phyloP scores from a whole-genome alignment of 2,113 vertebrate species.

The Corythornis cristatus region DNA sequence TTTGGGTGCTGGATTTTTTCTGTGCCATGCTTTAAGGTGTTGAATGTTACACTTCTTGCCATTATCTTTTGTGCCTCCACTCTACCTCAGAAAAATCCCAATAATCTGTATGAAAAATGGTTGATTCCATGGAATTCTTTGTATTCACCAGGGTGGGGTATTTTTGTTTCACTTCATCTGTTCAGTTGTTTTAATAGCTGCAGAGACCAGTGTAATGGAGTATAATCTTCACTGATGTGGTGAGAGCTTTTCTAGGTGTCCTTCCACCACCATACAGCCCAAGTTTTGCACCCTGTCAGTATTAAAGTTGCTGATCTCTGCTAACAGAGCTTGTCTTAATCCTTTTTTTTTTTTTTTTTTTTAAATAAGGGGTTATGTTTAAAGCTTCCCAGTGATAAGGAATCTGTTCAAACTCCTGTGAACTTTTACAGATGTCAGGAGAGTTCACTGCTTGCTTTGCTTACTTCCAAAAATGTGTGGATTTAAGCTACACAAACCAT shows the following conservation, averaged over 20 bases:
- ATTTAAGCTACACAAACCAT: conserved; percentile 37
- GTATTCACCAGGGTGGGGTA: not conserved
- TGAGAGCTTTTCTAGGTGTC: not conserved
- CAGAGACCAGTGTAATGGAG: not conserved
- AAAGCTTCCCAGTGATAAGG: not conserved
- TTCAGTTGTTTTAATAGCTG: not conserved
- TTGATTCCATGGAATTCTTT: not conserved
- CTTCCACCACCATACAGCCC: not conserved
- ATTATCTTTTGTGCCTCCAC: not conserved
- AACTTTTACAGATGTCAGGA: conserved; percentile 40
- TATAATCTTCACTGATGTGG: not conserved
- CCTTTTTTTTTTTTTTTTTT: conserved; percentile 10
- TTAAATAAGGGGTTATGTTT: conserved; percentile 24
- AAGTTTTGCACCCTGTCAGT: not conserved
- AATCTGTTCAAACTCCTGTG: conserved; percentile 37
- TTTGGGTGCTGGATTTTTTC: not conserved
- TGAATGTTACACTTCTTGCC: not conserved
- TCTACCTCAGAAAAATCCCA: not conserved
- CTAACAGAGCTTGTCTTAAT: conserved; percentile 33
- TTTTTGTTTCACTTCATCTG: not conserved
- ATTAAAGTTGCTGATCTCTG: conserved; percentile 36
- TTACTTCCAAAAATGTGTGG: conserved; percentile 35
- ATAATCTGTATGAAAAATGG: not conserved
- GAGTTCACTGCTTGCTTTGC: conserved; percentile 57
- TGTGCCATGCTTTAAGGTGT: not conserved